Evolutionary conservation across 2,797 vertebrate species (phyloP).

Genomic region (Bradypodion ventrale): DNA sequence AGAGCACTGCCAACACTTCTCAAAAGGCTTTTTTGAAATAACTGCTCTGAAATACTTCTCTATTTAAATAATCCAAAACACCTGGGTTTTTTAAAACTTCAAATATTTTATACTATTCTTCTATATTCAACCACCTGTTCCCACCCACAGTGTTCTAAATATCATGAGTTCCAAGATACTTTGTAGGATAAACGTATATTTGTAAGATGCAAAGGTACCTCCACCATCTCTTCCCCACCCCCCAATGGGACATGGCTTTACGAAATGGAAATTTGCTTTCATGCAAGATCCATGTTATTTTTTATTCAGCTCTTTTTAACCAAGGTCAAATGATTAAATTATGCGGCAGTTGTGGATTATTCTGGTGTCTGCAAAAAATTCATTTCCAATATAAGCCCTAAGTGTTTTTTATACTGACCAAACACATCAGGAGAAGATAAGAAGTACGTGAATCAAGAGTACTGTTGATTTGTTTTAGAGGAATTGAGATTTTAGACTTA

Average conservation of each 20-base stretch:
- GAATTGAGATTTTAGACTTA: background rate
- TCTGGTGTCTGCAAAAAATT: background rate
- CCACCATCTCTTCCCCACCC: too few species aligned
- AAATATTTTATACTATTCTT: too few species aligned
- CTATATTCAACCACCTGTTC: too few species aligned
- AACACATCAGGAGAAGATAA: background rate
- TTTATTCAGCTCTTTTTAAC: background rate
- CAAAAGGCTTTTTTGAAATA: too few species aligned
- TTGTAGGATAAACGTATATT: too few species aligned
- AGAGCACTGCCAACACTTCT: too few species aligned
- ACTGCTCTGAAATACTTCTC: too few species aligned
- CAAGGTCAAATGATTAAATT: fast-evolving
- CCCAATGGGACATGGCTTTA: background rate
- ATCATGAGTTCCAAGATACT: too few species aligned
- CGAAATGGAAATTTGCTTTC: background rate
- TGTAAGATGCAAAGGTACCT: too few species aligned
- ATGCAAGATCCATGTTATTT: fast-evolving
- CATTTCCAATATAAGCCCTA: background rate
- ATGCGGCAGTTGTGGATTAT: background rate
- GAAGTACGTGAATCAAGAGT: background rate
- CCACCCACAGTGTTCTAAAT: too few species aligned
- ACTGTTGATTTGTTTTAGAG: background rate
- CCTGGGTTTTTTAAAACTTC: too few species aligned
- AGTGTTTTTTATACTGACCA: background rate
- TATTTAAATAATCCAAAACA: too few species aligned